These are phyloP conservation scores for Anhinga anhinga DNA, from an alignment of 2,113 vertebrate species.

Conservation along the genomic window DNA sequence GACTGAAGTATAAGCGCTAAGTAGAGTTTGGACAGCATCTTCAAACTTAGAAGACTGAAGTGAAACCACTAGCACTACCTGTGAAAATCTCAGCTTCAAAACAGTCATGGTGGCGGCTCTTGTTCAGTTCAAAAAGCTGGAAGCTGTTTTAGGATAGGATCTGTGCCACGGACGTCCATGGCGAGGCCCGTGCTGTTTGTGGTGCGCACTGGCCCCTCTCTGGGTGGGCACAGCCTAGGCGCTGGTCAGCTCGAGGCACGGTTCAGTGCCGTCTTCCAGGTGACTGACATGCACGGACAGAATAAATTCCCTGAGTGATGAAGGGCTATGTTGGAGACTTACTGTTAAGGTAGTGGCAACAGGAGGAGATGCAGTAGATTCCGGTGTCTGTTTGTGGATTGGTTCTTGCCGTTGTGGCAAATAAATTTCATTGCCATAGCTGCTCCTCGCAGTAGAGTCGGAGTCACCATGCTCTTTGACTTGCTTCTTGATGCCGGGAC, in stretches of 20 bases:
- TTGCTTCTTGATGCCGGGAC: neutral
- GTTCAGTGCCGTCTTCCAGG: neutral
- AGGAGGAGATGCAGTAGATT: neutral
- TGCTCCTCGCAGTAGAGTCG: neutral
- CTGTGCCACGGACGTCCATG: rapidly evolving
- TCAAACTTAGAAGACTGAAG: neutral
- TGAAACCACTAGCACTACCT: neutral
- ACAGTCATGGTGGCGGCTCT: neutral
- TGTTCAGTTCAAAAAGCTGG: rapidly evolving
- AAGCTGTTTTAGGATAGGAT: neutral
- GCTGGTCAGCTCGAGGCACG: rapidly evolving
- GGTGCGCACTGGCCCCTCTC: neutral
- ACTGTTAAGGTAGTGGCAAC: neutral
- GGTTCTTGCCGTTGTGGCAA: neutral
- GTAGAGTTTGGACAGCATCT: neutral
- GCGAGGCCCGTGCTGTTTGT: neutral
- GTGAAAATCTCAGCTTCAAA: neutral
- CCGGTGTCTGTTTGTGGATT: rapidly evolving
- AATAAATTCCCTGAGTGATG: neutral
- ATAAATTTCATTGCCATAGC: rapidly evolving
- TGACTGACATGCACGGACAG: rapidly evolving
- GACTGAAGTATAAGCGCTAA: neutral
- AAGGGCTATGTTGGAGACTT: neutral
- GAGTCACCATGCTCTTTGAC: rapidly evolving
- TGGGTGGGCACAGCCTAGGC: neutral